Base-by-base conservation (phyloP, 2,797 vertebrate genomes). In the Carduelis carduelis region DNA sequence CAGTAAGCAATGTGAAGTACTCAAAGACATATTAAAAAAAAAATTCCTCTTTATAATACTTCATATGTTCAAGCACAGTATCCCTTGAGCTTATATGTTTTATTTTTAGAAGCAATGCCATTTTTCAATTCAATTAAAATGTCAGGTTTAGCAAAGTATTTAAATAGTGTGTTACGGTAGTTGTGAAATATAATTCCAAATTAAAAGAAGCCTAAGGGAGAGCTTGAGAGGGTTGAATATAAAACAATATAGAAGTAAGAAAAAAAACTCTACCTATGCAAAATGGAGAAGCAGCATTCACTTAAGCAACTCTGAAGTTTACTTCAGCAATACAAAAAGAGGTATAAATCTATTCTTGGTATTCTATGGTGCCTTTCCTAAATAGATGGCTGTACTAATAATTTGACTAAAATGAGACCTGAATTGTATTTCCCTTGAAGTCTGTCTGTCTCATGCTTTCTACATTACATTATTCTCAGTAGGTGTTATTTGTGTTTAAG, bases 81-180 rank as follows among this genome's bases (percentile, higher is more conserved):
- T 44, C 41, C 41, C 55, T 60, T 55, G 26, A 81, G 3, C 9
- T 83, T 66, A 78, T 6, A 37, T 24, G 5, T 2, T 83, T 59
- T 49, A 6, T 37, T 72, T 76, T 59, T 46, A 23, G 83, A 83
- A 60, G 4, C 0, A 46, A 56, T 53, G 6, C 0, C 5, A 46
- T 86, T 83, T 94, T 71, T 41, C 32, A 81, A 35, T 78, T 75
- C 21, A 57, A 15, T 71, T 60, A 41, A 89, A 84, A 72, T 14
- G 8, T 49, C 8, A 64, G 11, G 3, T 64, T 89, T 55, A 69
- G 61, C 3, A 69, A 82, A 47, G 34, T 64, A 28, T 3, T 43
- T 83, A 57, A 81, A 44, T 18, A 63, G 6, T 34, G 5, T 78
- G 10, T 70, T 71, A 37, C 6, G 6, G 9, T 63, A 77, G 28